Conservation (phyloP, 2,797 vertebrate genomes). For the Ceryle rudis region DNA sequence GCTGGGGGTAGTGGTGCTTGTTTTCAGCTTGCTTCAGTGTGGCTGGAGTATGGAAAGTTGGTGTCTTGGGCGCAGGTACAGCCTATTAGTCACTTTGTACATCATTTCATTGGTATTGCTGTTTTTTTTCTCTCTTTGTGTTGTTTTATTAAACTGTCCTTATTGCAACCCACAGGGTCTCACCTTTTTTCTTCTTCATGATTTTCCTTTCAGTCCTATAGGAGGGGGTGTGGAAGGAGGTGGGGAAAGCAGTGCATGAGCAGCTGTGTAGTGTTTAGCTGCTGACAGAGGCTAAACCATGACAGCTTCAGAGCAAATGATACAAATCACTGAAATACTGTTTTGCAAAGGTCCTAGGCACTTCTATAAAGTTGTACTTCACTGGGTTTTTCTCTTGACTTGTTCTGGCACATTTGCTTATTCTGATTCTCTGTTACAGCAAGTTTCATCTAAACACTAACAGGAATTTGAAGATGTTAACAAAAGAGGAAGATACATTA, state of each 20-base stretch:
- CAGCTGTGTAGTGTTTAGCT: neutral
- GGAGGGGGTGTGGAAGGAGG: neutral
- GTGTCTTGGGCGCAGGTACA: neutral
- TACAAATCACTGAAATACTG: neutral
- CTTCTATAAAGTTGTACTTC: neutral
- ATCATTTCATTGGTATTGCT: neutral
- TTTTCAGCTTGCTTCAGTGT: neutral
- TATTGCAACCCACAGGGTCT: neutral
- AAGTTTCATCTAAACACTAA: neutral
- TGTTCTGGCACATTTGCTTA: neutral
- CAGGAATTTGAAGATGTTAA: neutral
- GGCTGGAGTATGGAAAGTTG: neutral
- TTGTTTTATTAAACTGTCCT: neutral
- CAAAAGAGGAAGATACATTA: neutral
- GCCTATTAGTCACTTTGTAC: neutral
- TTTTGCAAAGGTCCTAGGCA: neutral
- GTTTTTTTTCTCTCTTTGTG: neutral
- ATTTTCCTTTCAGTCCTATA: neutral
- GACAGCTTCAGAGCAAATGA: neutral
- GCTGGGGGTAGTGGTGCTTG: neutral
- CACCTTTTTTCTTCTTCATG: neutral
- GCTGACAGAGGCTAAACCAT: neutral
- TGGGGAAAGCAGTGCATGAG: neutral
- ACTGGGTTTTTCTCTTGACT: neutral
- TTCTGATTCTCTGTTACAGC: neutral